phyloP scores from a whole-genome alignment of 2,888 invertebrate genomes.

The Leptinotarsa peninsularis region DNA sequence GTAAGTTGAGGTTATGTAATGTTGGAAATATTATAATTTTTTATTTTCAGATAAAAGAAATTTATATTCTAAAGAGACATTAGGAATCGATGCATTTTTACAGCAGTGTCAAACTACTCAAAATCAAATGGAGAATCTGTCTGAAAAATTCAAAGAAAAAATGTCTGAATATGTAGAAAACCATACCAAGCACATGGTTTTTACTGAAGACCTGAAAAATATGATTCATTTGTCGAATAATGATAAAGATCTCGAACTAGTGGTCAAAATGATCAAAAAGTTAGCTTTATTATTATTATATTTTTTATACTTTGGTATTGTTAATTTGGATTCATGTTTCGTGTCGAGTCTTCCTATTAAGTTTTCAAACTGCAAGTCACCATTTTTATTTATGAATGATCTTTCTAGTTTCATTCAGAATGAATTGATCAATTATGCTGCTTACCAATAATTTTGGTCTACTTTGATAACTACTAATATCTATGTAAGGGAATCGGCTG shows the following conservation, averaged over 20 bases:
- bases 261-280: conserved; percentile 79
- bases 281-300: conserved; percentile 22
- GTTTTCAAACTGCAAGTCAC: no score
- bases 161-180: conserved; percentile 75
- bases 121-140: conserved; percentile 73
- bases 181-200: conserved; percentile 75
- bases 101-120: conserved; percentile 69
- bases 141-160: conserved; percentile 76
- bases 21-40: neutral
- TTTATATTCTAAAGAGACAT: conserved; percentile 70
- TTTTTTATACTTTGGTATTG: no score
- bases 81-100: conserved; percentile 75
- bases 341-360: no score
- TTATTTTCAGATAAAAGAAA: conserved; percentile 57
- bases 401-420: no score
- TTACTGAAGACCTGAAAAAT: conserved; percentile 87
- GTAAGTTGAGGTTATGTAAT: conserved; percentile 42
- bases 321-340: no score
- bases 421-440: no score
- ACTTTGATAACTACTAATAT: no score
- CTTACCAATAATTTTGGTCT: no score
- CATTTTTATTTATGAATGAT: no score
- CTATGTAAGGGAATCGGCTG: no score
- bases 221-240: conserved; percentile 79
- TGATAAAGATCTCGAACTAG: conserved; percentile 73